Evolutionary conservation across 2,888 invertebrate species (phyloP).

Genomic region (Siphlonurus alternatus): DNA sequence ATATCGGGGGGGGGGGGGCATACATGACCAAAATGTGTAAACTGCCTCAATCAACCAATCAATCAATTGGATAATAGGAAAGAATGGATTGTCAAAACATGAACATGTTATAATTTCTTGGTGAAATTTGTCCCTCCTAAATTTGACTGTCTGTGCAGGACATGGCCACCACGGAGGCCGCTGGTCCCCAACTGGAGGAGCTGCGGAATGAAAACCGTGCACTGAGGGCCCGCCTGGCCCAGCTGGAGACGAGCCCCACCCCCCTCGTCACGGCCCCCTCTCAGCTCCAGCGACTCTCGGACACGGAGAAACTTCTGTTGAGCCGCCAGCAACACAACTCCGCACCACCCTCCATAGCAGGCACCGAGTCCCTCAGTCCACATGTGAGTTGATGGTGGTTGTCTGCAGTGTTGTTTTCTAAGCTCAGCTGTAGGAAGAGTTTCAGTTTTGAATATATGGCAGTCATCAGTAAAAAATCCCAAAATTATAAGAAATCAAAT

Average conservation of each 20-base stretch:
- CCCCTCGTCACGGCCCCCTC: constrained; percentile 7
- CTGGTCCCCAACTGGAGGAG: constrained; percentile 16
- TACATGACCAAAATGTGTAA: too few species aligned
- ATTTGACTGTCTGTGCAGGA: too few species aligned
- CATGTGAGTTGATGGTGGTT: not conserved
- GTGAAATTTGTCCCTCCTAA: too few species aligned
- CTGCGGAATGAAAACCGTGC: constrained; percentile 23
- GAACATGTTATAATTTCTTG: too few species aligned
- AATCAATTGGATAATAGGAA: too few species aligned
- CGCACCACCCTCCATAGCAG: constrained; percentile 15
- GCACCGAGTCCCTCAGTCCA: constrained; percentile 4
- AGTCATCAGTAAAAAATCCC: too few species aligned
- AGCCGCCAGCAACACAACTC: constrained; percentile 16
- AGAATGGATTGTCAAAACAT: too few species aligned
- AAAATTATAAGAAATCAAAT: too few species aligned
- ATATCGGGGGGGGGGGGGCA: too few species aligned
- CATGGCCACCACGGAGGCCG: constrained; percentile 2
- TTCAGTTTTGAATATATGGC: not conserved
- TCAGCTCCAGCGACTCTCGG: constrained; percentile 19
- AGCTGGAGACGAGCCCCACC: constrained; percentile 24
- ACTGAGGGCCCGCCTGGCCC: constrained; percentile 23
- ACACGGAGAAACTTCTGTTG: constrained; percentile 26
- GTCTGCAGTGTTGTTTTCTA: too few species aligned
- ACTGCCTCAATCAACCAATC: too few species aligned
- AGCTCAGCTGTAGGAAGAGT: too few species aligned